Conservation (phyloP, 2,113 vertebrate genomes). For the Lontra canadensis region DNA sequence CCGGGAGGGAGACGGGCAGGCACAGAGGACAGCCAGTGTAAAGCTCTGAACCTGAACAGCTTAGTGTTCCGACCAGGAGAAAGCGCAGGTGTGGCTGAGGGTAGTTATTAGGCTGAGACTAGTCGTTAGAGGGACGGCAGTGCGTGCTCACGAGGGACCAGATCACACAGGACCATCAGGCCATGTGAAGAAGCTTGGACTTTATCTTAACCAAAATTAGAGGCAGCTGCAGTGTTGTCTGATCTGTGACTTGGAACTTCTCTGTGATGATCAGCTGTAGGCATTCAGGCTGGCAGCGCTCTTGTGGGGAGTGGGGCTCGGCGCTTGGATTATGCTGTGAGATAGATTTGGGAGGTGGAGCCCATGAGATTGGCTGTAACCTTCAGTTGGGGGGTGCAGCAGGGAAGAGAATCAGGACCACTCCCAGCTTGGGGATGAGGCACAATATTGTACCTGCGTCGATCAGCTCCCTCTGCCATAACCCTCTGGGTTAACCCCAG, state of each 20-base stretch:
- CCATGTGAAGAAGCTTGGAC: rapidly evolving
- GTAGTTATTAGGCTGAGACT: background rate
- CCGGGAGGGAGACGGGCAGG: rapidly evolving
- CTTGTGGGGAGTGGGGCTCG: too few species aligned
- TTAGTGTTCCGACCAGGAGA: background rate
- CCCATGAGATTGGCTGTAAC: too few species aligned
- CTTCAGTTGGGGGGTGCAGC: too few species aligned
- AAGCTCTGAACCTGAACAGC: background rate
- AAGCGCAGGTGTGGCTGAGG: background rate
- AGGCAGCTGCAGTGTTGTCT: background rate
- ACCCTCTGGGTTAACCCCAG: too few species aligned
- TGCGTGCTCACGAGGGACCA: background rate
- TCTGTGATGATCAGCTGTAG: background rate
- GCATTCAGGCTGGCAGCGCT: background rate
- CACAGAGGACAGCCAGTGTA: background rate
- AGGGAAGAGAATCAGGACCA: background rate
- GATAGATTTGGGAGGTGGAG: background rate
- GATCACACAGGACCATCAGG: rapidly evolving
- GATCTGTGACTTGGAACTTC: background rate
- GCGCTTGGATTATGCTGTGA: background rate
- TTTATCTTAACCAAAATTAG: background rate
- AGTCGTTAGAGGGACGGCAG: background rate
- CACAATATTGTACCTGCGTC: rapidly evolving
- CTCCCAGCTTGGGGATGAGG: background rate
- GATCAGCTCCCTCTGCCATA: background rate